These are phyloP conservation scores for Cassiopea xamachana DNA, from an alignment of 30 jellyfish, hydroid and myxozoan species.

Conservation along the genomic window DNA sequence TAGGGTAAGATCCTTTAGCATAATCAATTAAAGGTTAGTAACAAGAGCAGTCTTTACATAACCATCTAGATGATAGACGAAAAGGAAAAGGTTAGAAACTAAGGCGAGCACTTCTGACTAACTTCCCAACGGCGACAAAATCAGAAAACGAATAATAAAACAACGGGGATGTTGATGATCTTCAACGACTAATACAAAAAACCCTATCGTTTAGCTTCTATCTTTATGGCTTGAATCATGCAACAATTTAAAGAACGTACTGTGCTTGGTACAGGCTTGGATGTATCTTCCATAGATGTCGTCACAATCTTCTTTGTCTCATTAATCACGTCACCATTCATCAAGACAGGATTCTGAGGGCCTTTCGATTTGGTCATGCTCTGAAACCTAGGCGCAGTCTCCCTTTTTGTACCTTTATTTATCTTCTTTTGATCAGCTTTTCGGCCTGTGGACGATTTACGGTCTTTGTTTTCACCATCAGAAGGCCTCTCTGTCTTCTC, in stretches of 20 bases:
- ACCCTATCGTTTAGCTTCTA: too few species aligned
- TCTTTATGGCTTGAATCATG: too few species aligned
- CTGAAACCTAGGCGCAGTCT: conserved; percentile 73
- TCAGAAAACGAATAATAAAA: too few species aligned
- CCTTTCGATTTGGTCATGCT: conserved; percentile 37
- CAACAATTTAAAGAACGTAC: neutral
- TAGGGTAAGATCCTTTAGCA: too few species aligned
- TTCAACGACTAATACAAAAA: too few species aligned
- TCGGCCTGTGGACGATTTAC: conserved; percentile 25
- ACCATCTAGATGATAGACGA: too few species aligned
- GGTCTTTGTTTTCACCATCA: conserved; percentile 45
- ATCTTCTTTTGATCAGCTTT: conserved; percentile 55
- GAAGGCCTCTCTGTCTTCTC: conserved; percentile 20
- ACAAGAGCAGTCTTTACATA: too few species aligned
- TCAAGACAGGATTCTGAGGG: neutral
- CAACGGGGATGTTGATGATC: too few species aligned
- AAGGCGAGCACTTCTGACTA: too few species aligned
- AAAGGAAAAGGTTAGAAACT: too few species aligned
- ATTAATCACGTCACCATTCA: conserved; percentile 28
- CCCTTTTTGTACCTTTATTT: conserved; percentile 74
- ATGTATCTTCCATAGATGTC: conserved; percentile 57
- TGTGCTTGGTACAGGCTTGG: conserved; percentile 35
- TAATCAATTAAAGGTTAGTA: too few species aligned
- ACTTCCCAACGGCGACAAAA: too few species aligned
- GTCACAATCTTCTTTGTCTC: conserved; percentile 23